Base-by-base conservation (phyloP, 2,113 vertebrate species). In the Thymallus thymallus region DNA sequence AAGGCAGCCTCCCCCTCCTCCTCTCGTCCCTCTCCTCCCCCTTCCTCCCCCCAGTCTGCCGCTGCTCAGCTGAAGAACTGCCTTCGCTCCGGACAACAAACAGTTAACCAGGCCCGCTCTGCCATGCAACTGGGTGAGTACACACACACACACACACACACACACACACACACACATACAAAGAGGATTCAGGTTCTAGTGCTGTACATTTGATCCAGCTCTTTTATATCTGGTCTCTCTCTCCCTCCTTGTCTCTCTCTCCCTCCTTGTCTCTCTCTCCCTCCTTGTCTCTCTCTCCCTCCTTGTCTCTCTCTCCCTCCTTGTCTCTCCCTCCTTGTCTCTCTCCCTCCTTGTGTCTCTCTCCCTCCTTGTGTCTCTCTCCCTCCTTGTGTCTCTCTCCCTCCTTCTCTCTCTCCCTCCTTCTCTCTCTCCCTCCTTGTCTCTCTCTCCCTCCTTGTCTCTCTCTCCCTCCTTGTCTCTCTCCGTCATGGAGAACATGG, bases 71-170 rank as follows among this genome's bases (percentile, higher is more conserved):
- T 93, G 20, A 94, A 87, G 81, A 96, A 92, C 88, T 97, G 95
- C 84, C 90, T 96, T 78, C 90, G 95, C 75, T 91, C 94, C 1
- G 87, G 93, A 3, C 96, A 97, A 88, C 92, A 92, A n/a, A 75
- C 84, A 0, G 86, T 72, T 79, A 88, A 88, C 91, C 96, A 95
- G 84, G 71, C 91, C 6, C 94, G 94, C 82, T 91, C 81, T 22
- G 66, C 94, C 75, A 83, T 94, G 86, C 94, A 96, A 86, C 92
- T 96, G 88, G 95, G 98, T 98, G 92, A 10, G 91, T 84, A 29
- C 16, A 58, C 68, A 55, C 74, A 76, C n/a, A 51, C 14, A 61
- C 32, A 62, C 26, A 26, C 26, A 26, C 26, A 29, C 16, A 64
- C 68, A 67, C 51, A 29, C 14, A 22, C 76, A 70, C 76, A 30